Evolutionary conservation across 2,113 vertebrate genomes (phyloP), one percentile per base, ranked within the genome.

Genomic region (Albula glossodonta): DNA sequence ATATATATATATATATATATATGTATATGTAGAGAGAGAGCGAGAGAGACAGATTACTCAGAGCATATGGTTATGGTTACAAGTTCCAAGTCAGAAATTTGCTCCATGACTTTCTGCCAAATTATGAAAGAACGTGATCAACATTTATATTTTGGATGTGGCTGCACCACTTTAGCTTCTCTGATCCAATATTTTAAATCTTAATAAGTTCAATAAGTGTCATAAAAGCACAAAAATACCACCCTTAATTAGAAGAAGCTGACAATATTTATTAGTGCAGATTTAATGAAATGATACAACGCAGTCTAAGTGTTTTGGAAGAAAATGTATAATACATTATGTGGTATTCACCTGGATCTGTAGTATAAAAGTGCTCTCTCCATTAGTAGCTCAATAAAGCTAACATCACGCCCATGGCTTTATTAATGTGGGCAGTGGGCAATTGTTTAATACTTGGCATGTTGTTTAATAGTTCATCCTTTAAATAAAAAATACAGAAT

Each of bases 401-500:
- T 1, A 2, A 78, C 51, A 22, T 52, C 52, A 70, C 41, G 74
- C 74, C 51, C 53, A 51, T 56, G 51, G 70, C 41, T 48, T 2
- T 84, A 74, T 13, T 79, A 51, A 84, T n/a, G 74, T 78, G 78
- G 83, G 83, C 83, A 10, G 13, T 4, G 4, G 70, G 19, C 31
- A 41, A 41, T 41, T 41, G 50, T 17, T n/a, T 25, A 84, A 84
- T n/a, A 41, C 50, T 78, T 87, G 81, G 78, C 86, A 78, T 80
- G 78, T 85, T 56, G 87, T 88, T 86, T 41, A 41, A 41, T 41
- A 41, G 31, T 88, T 31, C 41, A 83, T 86, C 81, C 19, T 84
- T 74, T 25, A 70, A 78, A 84, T 56, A 77, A 84, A 74, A 17
- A 19, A 31, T 7, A 51, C 31, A 13, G 66, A n/a, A 77, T 17